phyloP scores from a whole-genome alignment of 2,888 invertebrate genomes.

The Caenorhabditis uteleia region DNA sequence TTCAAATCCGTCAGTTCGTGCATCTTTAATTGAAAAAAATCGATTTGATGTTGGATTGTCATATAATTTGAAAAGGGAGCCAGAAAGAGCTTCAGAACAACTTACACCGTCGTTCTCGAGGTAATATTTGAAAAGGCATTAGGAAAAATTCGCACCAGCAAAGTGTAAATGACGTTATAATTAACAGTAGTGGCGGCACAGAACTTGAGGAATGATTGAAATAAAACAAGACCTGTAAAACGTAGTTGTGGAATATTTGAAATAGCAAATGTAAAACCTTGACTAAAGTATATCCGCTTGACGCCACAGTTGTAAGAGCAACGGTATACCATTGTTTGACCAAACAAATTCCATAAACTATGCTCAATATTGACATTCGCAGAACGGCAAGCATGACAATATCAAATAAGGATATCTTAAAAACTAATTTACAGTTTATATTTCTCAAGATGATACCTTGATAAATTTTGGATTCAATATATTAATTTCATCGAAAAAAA shows the following conservation, averaged over 20 bases:
- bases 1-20: conserved; percentile 14
- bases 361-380: conserved; percentile 51
- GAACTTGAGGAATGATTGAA: conserved; percentile 39
- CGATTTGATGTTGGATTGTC: neutral
- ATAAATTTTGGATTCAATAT: conserved; percentile 58
- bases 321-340: conserved; percentile 60
- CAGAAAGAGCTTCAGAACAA: no score
- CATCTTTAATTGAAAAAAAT: conserved; percentile 22
- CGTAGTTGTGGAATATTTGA: no score
- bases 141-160: conserved; percentile 65
- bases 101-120: conserved; percentile 51
- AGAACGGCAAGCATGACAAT: conserved; percentile 55
- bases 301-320: conserved; percentile 56
- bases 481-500: conserved; percentile 58
- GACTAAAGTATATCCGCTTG: conserved; percentile 54
- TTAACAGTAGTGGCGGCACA: conserved; percentile 54
- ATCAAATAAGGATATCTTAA: conserved; percentile 57
- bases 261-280: no score
- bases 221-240: conserved; percentile 39
- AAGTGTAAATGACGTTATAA: conserved; percentile 57
- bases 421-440: no score
- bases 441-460: conserved; percentile 16
- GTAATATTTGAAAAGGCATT: conserved; percentile 63
- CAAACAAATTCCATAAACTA: conserved; percentile 50
- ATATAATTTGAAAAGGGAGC: neutral